Base-by-base conservation (phyloP, 1,140 invertebrate genomes). In the Adoxophyes honmai region DNA sequence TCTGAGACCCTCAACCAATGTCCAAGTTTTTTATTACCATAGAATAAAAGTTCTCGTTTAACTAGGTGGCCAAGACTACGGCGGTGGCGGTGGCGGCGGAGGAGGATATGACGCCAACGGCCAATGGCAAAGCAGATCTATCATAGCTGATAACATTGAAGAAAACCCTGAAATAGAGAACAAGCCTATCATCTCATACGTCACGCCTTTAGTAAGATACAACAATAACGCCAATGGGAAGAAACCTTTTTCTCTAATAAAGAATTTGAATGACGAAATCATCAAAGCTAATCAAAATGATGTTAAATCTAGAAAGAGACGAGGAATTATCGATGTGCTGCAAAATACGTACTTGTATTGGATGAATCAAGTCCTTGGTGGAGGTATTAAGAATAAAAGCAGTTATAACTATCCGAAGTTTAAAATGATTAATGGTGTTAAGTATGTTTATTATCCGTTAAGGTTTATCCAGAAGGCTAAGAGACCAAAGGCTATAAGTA, bases 51-150 rank as follows among this genome's bases (percentile, higher is more conserved):
- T 64, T 53, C 39, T 34, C 58, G 63, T 75, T 70, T 48, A 13
- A 55, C 37, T 68, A 83, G 80, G 80, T 83, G 72, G 74, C 39
- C 70, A 74, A 57, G 80, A 86, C 53, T 81, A 77, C 16, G 77
- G 73, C 0, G 76, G 78, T 5, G 80, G 58, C n/a, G 48, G 56
- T 0, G 54, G 59, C 8, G 55, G 36, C 33, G 64, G 70, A 16
- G 78, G 78, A 36, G 87, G 87, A 15, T 87, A 89, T 64, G 84
- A 88, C 55, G 73, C 81, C 34, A 86, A 87, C 52, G 87, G 76
- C 10, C 85, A 89, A 68, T 89, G 86, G 87, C 84, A 83, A 64
- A 88, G 84, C 56, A 61, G 87, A 66, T 80, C 82, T 0, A 84
- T 85, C 13, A 59, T 78, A 36, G 21, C 21, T 28, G 21, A 28